phyloP scores from a whole-genome alignment of 2,113 vertebrate species.

The Haliaeetus leucogaster region DNA sequence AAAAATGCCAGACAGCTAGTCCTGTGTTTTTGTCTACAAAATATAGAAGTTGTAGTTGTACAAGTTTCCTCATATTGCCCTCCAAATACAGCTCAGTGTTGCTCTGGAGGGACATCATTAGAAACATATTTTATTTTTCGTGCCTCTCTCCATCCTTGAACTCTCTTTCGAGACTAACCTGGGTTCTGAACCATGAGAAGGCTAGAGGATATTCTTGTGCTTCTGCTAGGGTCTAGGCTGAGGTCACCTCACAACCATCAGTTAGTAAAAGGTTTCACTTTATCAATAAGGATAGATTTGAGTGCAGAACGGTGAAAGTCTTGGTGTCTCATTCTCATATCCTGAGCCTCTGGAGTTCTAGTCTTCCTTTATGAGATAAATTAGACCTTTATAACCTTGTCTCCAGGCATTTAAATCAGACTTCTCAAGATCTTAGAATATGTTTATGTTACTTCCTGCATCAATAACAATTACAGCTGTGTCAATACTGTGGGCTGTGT shows the following conservation, averaged over 20 bases:
- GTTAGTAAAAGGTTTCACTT: not conserved
- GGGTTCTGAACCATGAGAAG: not conserved
- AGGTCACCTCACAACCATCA: not conserved
- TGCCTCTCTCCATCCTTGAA: not conserved
- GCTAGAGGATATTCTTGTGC: not conserved
- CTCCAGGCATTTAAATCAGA: not conserved
- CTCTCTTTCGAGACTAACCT: not conserved
- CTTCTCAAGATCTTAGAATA: not conserved
- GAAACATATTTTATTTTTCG: not conserved
- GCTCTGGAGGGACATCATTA: not conserved
- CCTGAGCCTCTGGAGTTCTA: not conserved
- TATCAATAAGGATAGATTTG: not conserved
- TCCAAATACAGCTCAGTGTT: not conserved
- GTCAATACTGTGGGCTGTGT: not conserved
- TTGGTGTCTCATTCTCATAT: not conserved
- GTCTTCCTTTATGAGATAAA: not conserved
- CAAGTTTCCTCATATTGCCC: not conserved
- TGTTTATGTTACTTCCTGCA: not conserved
- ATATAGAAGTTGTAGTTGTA: not conserved
- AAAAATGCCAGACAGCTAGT: not conserved
- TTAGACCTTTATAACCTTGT: not conserved
- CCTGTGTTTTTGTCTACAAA: not conserved
- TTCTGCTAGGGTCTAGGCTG: not conserved
- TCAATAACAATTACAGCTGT: not conserved
- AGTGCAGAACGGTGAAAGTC: not conserved